Conservation (phyloP, 1,140 invertebrate genomes). For the Lepidurus apus region DNA sequence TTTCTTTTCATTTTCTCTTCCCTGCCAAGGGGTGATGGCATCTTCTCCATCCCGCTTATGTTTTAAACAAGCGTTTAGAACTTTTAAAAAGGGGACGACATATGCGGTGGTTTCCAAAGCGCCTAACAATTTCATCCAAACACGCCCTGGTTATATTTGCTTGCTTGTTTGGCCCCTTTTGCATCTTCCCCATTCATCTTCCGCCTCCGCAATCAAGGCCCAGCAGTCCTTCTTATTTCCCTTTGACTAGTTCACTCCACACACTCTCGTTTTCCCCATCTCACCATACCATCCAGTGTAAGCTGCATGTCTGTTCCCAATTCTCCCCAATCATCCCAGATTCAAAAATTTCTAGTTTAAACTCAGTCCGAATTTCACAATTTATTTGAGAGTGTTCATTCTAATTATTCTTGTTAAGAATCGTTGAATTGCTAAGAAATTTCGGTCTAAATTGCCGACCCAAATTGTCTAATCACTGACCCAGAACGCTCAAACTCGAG, state of each 20-base stretch:
- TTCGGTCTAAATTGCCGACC: too few species aligned
- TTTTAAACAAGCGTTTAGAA: too few species aligned
- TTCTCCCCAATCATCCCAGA: too few species aligned
- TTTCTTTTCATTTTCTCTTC: slow-evolving; percentile 1
- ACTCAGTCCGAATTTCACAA: too few species aligned
- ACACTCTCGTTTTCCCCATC: not conserved
- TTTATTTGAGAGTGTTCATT: too few species aligned
- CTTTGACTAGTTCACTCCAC: not conserved
- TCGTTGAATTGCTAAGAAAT: too few species aligned
- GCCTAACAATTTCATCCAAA: slow-evolving; percentile 15
- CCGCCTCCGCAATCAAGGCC: slow-evolving; percentile 17
- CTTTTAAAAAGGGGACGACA: not conserved
- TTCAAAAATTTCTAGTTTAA: too few species aligned
- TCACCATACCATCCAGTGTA: not conserved
- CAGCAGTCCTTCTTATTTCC: not conserved
- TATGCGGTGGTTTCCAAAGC: not conserved
- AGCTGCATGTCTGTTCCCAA: not conserved
- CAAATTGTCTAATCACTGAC: too few species aligned
- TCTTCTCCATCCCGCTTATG: too few species aligned
- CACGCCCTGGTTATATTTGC: slow-evolving; percentile 15
- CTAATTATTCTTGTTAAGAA: too few species aligned
- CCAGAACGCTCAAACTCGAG: too few species aligned
- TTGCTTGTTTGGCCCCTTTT: not conserved
- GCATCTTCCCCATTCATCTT: slow-evolving; percentile 15
- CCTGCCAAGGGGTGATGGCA: not conserved